These are phyloP conservation scores for Ailurus styani DNA, from an alignment of 2,113 vertebrate genomes.

Conservation along the genomic window DNA sequence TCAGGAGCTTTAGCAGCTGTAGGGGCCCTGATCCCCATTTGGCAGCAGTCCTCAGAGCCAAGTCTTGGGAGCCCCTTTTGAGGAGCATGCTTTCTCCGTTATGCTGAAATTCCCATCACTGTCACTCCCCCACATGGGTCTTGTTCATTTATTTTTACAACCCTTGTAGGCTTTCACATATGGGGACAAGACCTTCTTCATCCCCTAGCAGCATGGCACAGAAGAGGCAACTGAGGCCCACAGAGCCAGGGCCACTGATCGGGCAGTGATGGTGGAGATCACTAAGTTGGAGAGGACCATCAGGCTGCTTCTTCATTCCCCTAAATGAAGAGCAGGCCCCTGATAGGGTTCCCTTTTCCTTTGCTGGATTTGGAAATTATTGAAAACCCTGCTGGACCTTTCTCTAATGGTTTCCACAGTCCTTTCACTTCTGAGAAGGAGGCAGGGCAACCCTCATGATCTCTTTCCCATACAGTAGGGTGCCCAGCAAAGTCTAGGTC, in stretches of 20 bases:
- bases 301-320: background rate
- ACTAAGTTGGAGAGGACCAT: fast-evolving
- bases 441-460: background rate
- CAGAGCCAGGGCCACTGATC: fast-evolving
- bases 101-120: background rate
- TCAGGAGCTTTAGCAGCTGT: background rate
- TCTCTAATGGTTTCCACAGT: background rate
- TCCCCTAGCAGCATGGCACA: background rate
- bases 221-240: background rate
- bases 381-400: background rate
- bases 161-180: background rate
- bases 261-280: background rate
- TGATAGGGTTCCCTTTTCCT: background rate
- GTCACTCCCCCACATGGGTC: background rate
- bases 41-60: background rate
- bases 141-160: background rate
- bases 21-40: fast-evolving
- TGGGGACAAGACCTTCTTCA: background rate
- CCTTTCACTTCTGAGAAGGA: background rate
- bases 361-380: background rate
- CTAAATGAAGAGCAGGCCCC: background rate
- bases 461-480: background rate
- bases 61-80: background rate
- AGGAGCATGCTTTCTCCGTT: background rate
- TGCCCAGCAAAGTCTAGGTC: fast-evolving